Evolutionary conservation across 2,888 invertebrate species (phyloP).

Genomic region (Chymomyza procnemis): DNA sequence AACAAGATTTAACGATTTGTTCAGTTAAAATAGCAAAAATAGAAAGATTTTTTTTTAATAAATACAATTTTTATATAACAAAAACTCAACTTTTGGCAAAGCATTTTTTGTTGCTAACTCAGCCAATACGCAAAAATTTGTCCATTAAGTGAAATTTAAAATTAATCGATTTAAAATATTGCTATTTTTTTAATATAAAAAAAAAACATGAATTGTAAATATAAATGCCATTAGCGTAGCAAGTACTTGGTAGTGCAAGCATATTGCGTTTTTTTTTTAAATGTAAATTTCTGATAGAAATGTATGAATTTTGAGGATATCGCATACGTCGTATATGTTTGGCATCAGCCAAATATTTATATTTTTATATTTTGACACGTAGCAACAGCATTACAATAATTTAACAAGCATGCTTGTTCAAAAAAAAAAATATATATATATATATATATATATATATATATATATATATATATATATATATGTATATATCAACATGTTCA

Average conservation of each 20-base stretch:
- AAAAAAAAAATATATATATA: slow-evolving; percentile 21
- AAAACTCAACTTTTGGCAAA: too few species aligned
- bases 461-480: not conserved
- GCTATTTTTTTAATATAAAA: too few species aligned
- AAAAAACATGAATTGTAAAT: not conserved
- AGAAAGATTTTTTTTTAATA: too few species aligned
- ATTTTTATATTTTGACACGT: slow-evolving; percentile 66
- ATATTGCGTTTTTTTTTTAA: not conserved
- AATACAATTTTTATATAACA: too few species aligned
- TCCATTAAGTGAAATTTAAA: too few species aligned
- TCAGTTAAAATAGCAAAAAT: too few species aligned
- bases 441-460: not conserved
- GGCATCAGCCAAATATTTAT: slow-evolving; percentile 39
- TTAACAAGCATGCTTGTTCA: slow-evolving; percentile 29
- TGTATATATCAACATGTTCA: not conserved
- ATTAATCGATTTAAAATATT: too few species aligned
- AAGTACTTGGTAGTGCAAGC: not conserved
- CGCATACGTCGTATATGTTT: not conserved
- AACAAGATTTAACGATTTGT: too few species aligned
- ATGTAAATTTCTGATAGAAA: not conserved
- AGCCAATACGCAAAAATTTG: too few species aligned
- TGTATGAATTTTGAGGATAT: not conserved
- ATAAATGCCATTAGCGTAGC: not conserved
- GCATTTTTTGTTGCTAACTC: too few species aligned
- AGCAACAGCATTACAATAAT: slow-evolving; percentile 45